phyloP scores from a whole-genome alignment of 2,888 invertebrate genomes.

The Philereme vetulata region DNA sequence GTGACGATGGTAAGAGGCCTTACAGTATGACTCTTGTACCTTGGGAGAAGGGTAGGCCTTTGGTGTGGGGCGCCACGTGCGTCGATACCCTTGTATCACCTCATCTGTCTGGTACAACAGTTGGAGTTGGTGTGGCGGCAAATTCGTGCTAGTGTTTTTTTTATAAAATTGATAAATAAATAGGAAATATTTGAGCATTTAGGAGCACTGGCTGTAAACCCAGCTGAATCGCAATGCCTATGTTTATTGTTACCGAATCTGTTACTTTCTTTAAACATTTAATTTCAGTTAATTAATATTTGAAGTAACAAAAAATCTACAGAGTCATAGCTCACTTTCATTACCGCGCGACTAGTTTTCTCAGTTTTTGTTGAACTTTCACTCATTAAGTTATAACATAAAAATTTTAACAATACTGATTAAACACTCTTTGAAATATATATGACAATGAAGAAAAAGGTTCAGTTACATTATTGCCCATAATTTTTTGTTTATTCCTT shows the following conservation, averaged over 20 bases:
- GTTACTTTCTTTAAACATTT: not conserved
- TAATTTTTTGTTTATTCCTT: too few relatives aligned
- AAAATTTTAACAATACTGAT: conserved; percentile 27
- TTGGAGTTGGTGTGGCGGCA: too few relatives aligned
- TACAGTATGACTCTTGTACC: too few relatives aligned
- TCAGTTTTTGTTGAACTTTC: conserved; percentile 36
- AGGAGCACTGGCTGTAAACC: not conserved
- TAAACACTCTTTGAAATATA: conserved; percentile 16
- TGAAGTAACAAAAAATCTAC: not conserved
- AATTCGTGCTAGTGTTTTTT: too few relatives aligned
- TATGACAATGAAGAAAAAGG: conserved; percentile 7
- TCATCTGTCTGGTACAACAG: too few relatives aligned
- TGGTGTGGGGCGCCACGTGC: too few relatives aligned
- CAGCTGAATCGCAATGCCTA: not conserved
- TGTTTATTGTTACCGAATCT: not conserved
- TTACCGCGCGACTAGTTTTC: conserved; percentile 27
- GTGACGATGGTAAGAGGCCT: too few relatives aligned
- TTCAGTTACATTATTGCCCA: not conserved
- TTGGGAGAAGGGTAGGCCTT: too few relatives aligned
- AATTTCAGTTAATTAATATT: not conserved
- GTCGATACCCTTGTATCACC: too few relatives aligned
- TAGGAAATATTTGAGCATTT: too few relatives aligned
- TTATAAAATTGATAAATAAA: too few relatives aligned
- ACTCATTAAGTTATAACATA: conserved; percentile 33
- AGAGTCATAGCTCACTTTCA: conserved; percentile 1